Conservation (phyloP, 2,113 vertebrate genomes). For the Rhagologus leucostigma region DNA sequence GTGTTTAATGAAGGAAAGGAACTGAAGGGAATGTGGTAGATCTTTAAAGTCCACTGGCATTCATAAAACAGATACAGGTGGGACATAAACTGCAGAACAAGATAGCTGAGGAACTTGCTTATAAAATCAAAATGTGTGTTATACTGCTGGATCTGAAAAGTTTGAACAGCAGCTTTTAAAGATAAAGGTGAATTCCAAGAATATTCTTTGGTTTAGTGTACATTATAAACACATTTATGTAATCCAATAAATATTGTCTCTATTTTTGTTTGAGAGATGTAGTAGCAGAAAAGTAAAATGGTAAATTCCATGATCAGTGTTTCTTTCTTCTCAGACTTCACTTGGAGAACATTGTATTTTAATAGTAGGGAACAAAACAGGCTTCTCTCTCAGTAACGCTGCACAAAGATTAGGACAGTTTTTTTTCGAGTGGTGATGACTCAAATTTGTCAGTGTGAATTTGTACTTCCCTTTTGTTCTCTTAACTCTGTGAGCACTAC, state of each 20-base stretch:
- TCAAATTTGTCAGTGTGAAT: background rate
- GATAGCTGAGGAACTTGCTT: background rate
- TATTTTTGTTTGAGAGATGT: background rate
- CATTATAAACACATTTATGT: background rate
- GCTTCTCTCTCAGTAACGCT: background rate
- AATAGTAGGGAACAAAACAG: background rate
- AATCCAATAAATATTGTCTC: background rate
- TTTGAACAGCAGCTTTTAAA: background rate
- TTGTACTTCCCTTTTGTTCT: background rate
- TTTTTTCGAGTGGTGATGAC: background rate
- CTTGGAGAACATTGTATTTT: background rate
- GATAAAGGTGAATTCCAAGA: background rate
- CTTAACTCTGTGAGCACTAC: background rate
- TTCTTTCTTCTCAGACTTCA: background rate
- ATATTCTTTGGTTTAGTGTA: background rate
- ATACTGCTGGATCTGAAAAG: background rate
- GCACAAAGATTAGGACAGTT: background rate
- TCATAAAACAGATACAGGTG: background rate
- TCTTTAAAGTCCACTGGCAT: background rate
- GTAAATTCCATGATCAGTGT: accelerated
- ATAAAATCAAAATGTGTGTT: background rate
- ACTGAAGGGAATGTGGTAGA: background rate
- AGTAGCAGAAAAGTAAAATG: background rate
- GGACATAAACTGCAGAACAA: background rate
- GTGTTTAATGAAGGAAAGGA: constrained; percentile 1